phyloP scores from a whole-genome alignment of 2,888 invertebrate genomes.

The Temnothorax rugatulus region DNA sequence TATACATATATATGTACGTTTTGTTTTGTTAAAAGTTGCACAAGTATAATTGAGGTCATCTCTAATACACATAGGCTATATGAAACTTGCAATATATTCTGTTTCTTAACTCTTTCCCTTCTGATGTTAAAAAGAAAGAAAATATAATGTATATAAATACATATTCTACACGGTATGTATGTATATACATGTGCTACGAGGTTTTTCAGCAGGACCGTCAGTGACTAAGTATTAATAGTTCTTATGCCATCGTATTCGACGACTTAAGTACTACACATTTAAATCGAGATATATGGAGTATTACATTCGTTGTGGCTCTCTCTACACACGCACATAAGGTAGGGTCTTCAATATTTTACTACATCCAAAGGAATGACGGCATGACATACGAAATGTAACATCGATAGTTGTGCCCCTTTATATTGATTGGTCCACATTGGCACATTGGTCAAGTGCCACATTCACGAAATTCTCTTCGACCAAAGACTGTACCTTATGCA shows the following conservation, averaged over 20 bases:
- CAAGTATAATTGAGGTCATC: constrained; percentile 1
- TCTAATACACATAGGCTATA: background rate
- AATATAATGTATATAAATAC: constrained; percentile 32
- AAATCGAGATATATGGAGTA: constrained; percentile 54
- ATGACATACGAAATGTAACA: background rate
- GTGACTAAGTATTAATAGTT: constrained; percentile 56
- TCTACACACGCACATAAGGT: constrained; percentile 63
- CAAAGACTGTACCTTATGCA: constrained; percentile 72
- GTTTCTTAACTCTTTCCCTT: constrained; percentile 74
- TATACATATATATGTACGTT: constrained; percentile 45
- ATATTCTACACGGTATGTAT: constrained; percentile 49
- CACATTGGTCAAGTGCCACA: constrained; percentile 7
- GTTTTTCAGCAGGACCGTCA: constrained; percentile 52
- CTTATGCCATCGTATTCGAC: constrained; percentile 53
- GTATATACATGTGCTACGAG: constrained; percentile 54
- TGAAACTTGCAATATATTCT: background rate
- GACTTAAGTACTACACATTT: constrained; percentile 59
- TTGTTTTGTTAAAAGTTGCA: constrained; percentile 43
- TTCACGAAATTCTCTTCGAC: constrained; percentile 2
- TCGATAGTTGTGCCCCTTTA: background rate
- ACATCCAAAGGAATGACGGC: background rate
- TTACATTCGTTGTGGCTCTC: constrained; percentile 30
- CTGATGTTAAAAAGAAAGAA: constrained; percentile 47
- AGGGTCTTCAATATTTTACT: constrained; percentile 54
- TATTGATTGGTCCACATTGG: background rate